Evolutionary conservation across 2,797 vertebrate genomes (phyloP).

Genomic region (Myripristis murdjan): DNA sequence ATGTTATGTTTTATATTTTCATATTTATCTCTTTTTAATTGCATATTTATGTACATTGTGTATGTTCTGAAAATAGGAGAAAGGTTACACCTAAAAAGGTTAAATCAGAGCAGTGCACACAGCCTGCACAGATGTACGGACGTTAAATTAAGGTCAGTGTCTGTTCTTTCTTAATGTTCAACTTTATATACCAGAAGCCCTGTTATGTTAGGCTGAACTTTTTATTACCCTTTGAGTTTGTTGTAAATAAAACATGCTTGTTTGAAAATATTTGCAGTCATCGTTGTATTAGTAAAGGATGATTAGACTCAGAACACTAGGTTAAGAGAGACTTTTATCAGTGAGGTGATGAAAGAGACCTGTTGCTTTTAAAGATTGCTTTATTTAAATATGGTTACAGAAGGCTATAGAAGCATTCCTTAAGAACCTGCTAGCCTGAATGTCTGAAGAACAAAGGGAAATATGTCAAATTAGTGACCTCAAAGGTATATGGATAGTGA

Average conservation of each 20-base stretch:
- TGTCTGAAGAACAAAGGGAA: no score
- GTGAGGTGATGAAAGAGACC: no score
- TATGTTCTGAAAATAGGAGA: conserved; percentile 22
- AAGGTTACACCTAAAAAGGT: not conserved
- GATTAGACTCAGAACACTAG: no score
- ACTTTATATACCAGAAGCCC: not conserved
- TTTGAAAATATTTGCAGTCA: not conserved
- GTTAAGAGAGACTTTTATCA: no score
- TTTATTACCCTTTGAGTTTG: not conserved
- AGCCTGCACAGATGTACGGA: not conserved
- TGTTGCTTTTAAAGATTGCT: no score
- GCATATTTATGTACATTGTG: conserved; percentile 18
- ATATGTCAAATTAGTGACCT: no score
- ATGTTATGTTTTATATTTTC: conserved; percentile 31
- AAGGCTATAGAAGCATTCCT: no score
- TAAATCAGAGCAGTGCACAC: not conserved
- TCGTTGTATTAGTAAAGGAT: no score
- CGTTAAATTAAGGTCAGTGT: not conserved
- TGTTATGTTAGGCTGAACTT: conserved; percentile 1
- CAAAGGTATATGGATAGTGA: no score
- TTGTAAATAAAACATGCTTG: not conserved
- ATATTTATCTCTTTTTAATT: conserved; percentile 9
- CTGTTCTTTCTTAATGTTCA: not conserved
- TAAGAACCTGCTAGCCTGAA: no score
- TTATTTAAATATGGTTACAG: no score